These are phyloP conservation scores for Saxidomus purpurata DNA, from an alignment of 1,140 invertebrate genomes.

Conservation along the genomic window DNA sequence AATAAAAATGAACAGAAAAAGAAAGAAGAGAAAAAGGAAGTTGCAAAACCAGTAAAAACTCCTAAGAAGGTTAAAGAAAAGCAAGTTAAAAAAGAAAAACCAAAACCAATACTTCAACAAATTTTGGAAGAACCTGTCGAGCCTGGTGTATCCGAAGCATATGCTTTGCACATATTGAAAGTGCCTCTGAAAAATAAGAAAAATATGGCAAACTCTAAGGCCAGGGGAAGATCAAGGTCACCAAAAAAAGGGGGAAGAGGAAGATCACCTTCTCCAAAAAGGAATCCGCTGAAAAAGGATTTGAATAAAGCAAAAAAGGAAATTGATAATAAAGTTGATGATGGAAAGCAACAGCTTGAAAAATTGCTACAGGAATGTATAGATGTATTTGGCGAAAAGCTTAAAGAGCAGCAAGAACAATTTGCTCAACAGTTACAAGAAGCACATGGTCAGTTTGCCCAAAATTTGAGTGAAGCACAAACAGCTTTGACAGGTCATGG, in stretches of 20 bases:
- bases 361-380: slow-evolving; percentile 50
- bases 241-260: slow-evolving; percentile 19
- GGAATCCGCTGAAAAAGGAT: slow-evolving; percentile 24
- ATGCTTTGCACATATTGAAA: slow-evolving; percentile 43
- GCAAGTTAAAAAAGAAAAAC: slow-evolving; percentile 45
- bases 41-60: neutral
- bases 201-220: slow-evolving; percentile 18
- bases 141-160: slow-evolving; percentile 44
- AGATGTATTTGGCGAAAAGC: slow-evolving; percentile 46
- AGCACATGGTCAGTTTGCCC: slow-evolving; percentile 57
- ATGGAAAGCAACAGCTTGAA: slow-evolving; percentile 55
- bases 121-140: slow-evolving; percentile 6
- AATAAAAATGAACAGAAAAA: slow-evolving; percentile 39
- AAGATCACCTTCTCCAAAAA: slow-evolving; percentile 46
- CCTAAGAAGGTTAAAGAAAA: slow-evolving; percentile 1
- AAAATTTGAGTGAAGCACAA: slow-evolving; percentile 55
- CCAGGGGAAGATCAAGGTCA: neutral
- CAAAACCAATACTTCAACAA: slow-evolving; percentile 28
- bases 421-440: slow-evolving; percentile 53
- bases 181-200: slow-evolving; percentile 24
- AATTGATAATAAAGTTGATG: slow-evolving; percentile 57
- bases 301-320: slow-evolving; percentile 52
- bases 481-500: slow-evolving; percentile 40
- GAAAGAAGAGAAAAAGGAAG: slow-evolving; percentile 30
- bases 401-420: slow-evolving; percentile 60